Conservation (phyloP, 2,888 invertebrate genomes). For the Blastobasis lacticolella region DNA sequence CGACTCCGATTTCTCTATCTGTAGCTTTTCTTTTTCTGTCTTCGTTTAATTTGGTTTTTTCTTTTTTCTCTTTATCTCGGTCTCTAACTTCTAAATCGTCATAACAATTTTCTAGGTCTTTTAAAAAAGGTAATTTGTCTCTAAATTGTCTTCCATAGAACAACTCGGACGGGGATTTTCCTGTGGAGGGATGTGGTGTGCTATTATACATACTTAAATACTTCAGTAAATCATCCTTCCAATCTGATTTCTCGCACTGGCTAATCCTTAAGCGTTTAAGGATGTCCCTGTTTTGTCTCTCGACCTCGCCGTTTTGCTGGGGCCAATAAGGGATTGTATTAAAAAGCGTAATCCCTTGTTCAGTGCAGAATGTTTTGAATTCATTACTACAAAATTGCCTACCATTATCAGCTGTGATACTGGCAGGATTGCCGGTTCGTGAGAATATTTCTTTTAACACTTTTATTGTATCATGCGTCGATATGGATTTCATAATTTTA, state of each 20-base stretch:
- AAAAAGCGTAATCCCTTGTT: constrained; percentile 1
- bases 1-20: constrained; percentile 3
- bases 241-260: background rate
- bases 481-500: constrained; percentile 4
- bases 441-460: constrained; percentile 12
- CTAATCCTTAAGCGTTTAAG: constrained; percentile 2
- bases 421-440: constrained; percentile 9
- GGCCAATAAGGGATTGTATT: constrained; percentile 9
- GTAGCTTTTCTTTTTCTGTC: constrained; percentile 8
- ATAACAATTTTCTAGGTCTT: background rate
- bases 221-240: background rate
- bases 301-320: constrained; percentile 11
- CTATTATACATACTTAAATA: constrained; percentile 11
- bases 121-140: constrained; percentile 5
- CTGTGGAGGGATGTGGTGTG: constrained; percentile 7
- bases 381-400: constrained; percentile 11
- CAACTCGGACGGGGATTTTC: background rate
- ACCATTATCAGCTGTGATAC: constrained; percentile 16
- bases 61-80: constrained; percentile 6
- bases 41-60: constrained; percentile 6
- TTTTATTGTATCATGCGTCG: constrained; percentile 3
- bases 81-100: constrained; percentile 3
- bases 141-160: background rate
- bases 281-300: constrained; percentile 9
- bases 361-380: constrained; percentile 12